Evolutionary conservation across 2,797 vertebrate species (phyloP).

Genomic region (Acanthis flammea): DNA sequence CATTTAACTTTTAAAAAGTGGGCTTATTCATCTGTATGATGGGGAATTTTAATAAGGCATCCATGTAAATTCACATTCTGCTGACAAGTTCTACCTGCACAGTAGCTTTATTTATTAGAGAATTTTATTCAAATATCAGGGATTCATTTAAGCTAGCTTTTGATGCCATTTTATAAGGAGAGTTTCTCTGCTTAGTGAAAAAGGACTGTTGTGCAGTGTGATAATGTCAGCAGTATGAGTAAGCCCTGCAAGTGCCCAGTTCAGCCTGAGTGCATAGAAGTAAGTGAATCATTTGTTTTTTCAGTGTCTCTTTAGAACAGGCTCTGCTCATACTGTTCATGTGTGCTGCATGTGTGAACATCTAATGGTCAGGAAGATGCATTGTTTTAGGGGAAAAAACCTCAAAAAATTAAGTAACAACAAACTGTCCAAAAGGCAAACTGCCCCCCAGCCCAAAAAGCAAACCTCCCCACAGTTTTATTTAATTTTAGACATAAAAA

Average conservation of each 20-base stretch:
- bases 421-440: background rate
- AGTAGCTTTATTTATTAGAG: background rate
- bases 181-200: background rate
- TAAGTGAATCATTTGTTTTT: background rate
- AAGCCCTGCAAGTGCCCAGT: background rate
- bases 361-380: background rate
- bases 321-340: background rate
- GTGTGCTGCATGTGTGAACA: background rate
- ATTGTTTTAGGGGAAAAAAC: background rate
- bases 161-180: background rate
- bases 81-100: background rate
- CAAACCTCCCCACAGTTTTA: accelerated
- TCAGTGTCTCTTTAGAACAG: background rate
- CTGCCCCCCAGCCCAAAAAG: background rate
- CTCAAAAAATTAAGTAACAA: background rate
- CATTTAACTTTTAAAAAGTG: background rate
- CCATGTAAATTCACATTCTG: background rate
- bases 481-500: background rate
- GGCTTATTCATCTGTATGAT: background rate
- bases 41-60: background rate
- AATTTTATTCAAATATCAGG: background rate
- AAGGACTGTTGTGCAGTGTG: background rate
- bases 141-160: background rate
- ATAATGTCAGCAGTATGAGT: background rate
- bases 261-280: background rate